Evolutionary conservation across 2,113 vertebrate genomes (phyloP).

Genomic region (Chionomys nivalis): DNA sequence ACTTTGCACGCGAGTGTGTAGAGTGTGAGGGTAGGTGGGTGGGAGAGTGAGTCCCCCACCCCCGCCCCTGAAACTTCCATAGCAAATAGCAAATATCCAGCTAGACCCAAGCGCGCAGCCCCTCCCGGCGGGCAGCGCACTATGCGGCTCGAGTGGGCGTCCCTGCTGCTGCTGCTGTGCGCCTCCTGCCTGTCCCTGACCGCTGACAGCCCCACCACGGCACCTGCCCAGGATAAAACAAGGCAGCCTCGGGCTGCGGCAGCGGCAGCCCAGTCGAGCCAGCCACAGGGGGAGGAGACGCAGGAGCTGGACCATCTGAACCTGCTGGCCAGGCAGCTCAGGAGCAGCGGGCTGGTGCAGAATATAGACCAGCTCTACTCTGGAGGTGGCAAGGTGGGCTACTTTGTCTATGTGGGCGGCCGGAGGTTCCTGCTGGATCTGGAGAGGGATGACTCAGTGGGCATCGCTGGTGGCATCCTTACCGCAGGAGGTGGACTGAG

Average conservation of each 20-base stretch:
- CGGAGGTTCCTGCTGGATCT: conserved; percentile 93
- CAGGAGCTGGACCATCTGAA: conserved; percentile 59
- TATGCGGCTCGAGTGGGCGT: conserved; percentile 83
- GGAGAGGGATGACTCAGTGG: conserved; percentile 89
- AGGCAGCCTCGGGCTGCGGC: conserved; percentile 71
- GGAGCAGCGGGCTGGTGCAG: conserved; percentile 89
- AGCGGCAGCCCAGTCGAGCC: conserved; percentile 72
- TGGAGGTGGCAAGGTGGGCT: conserved; percentile 93
- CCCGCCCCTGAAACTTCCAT: conserved; percentile 63
- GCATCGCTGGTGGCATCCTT: conserved; percentile 80
- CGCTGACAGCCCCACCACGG: conserved; percentile 46
- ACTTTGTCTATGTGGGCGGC: conserved; percentile 92
- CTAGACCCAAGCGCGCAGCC: conserved; percentile 58
- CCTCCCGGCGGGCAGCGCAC: conserved; percentile 71
- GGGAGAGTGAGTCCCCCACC: conserved; percentile 2
- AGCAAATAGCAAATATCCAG: conserved; percentile 62
- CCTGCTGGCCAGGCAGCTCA: conserved; percentile 60
- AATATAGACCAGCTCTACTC: conserved; percentile 93
- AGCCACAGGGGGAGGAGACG: conserved; percentile 52
- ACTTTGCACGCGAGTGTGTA: conserved; percentile 65
- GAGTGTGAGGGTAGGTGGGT: neutral
- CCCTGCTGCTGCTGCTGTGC: conserved; percentile 80
- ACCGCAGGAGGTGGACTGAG: conserved; percentile 75
- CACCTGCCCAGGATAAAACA: conserved; percentile 85
- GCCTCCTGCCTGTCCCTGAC: conserved; percentile 72